Percentiles rank a stretch among this genome's conserved stretches.
Evolutionary conservation across 2,888 invertebrate species (phyloP).

Genomic region (Eucera pruinosa): DNA sequence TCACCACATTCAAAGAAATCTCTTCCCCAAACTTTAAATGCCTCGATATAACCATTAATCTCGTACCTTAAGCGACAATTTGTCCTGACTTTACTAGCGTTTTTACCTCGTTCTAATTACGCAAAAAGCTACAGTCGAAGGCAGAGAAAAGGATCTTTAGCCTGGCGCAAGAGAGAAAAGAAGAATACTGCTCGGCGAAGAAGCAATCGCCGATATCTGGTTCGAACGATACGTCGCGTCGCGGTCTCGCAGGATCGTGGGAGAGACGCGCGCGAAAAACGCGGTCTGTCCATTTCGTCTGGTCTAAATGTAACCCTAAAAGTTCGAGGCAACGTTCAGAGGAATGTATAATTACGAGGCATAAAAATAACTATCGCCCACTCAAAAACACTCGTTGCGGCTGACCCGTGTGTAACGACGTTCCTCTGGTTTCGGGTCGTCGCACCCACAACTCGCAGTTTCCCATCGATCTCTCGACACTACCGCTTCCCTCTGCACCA

Average conservation of each 20-base stretch:
- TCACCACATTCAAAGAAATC: too few species aligned
- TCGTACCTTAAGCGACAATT: neutral
- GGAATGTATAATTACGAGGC: conserved; percentile 84
- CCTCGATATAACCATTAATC: too few species aligned
- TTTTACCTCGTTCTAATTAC: neutral
- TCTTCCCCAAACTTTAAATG: neutral
- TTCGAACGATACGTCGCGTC: conserved; percentile 18
- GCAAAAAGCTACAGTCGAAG: neutral
- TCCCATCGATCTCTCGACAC: conserved; percentile 81
- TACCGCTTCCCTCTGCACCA: conserved; percentile 9
- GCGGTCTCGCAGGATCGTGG: conserved; percentile 63
- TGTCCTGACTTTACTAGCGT: neutral
- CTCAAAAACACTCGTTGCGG: conserved; percentile 66
- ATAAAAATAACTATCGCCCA: conserved; percentile 84
- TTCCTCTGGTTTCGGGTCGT: conserved; percentile 71
- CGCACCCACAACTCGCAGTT: conserved; percentile 79
- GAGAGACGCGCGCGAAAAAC: conserved; percentile 70
- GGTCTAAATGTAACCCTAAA: conserved; percentile 79
- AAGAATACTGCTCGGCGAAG: neutral
- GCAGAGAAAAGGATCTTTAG: neutral
- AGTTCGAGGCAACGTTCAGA: conserved; percentile 71
- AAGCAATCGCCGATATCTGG: conserved; percentile 1
- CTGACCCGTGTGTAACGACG: conserved; percentile 35
- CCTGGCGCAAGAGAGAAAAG: neutral
- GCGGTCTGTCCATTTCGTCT: conserved; percentile 48